phyloP scores from a whole-genome alignment of 2,113 vertebrate species.

The Zootoca vivipara region DNA sequence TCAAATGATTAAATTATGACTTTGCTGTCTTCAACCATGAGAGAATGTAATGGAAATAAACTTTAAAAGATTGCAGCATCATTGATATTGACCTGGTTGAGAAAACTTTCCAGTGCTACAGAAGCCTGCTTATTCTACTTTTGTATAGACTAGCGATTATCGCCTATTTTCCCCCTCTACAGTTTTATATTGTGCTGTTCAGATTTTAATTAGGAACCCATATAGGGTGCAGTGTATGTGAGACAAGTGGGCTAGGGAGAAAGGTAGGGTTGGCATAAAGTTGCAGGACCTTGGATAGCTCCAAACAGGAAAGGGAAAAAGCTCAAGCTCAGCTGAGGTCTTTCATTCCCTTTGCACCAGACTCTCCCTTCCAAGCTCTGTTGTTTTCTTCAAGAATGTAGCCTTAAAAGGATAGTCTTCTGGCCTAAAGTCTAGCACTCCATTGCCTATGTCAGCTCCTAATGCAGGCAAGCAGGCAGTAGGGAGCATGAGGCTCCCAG shows the following conservation, averaged over 20 bases:
- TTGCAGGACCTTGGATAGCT: neutral
- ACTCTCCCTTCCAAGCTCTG: neutral
- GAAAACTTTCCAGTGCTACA: constrained; percentile 31
- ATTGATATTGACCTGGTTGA: constrained; percentile 3
- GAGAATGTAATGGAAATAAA: constrained; percentile 21
- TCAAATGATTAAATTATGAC: neutral
- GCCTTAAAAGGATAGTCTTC: neutral
- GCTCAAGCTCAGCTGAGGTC: neutral
- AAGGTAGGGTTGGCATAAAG: neutral
- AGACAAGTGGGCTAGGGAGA: neutral
- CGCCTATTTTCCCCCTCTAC: neutral
- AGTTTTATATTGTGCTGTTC: neutral
- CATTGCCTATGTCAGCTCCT: neutral
- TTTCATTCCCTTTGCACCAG: neutral
- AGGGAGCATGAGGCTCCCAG: neutral
- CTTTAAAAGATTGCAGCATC: constrained; percentile 33
- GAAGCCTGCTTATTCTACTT: constrained; percentile 43
- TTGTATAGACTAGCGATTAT: constrained; percentile 32
- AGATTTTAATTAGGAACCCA: neutral
- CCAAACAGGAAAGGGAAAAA: neutral
- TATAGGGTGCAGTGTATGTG: neutral
- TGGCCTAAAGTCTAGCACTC: neutral
- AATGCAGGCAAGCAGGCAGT: neutral
- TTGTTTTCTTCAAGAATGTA: neutral
- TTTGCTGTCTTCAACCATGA: neutral